Base-by-base conservation (phyloP, 2,797 vertebrate genomes). In the Sciaenops ocellatus region DNA sequence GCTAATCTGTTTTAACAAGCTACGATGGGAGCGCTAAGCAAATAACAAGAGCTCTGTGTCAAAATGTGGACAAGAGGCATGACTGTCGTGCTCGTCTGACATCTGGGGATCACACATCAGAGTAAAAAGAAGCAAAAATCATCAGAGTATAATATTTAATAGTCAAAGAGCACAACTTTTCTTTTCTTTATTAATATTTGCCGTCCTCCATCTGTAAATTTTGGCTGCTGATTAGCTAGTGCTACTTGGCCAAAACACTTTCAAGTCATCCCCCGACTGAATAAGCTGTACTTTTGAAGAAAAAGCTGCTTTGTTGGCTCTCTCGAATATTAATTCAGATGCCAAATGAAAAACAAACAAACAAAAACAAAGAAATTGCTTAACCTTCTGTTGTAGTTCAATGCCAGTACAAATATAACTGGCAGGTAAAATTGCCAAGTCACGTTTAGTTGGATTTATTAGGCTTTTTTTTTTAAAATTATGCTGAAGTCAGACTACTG, bases 271-370 rank as follows among this genome's bases (percentile, higher is more conserved):
- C 16, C 12, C 54, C 4, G 0, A 6, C 63, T 64, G 24, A 80
- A 80, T 59, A 76, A 82, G 57, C 77, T 73, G 38, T 63, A 55
- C 64, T 69, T 74, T 12, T 66, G n/a, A 71, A 59, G 18, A 59
- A 67, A 69, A 84, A 57, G 73, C 73, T 57, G 82, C 61, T 74
- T 79, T 71, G 30, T 52, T 73, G 64, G 51, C 44, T 77, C 47
- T 28, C 47, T 48, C 5, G 12, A 62, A 52, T 4, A 51, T 10
- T 50, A 47, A 59, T 59, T 64, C 60, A 55, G 22, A 61, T 28
- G 15, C 28, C 55, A 15, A 18, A n/a, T 26, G 38, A 74, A 59
- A 69, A 80, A 77, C 38, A 63, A 68, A 46, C 8, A 71, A 30
- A 18, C 44, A 38, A 61, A 22, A 76, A 56, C 28, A 46, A 64